Percentiles rank a stretch among this genome's conserved stretches.
These are phyloP conservation scores for Nymphalis urticae DNA, from an alignment of 2,888 invertebrate species.

Conservation along the genomic window DNA sequence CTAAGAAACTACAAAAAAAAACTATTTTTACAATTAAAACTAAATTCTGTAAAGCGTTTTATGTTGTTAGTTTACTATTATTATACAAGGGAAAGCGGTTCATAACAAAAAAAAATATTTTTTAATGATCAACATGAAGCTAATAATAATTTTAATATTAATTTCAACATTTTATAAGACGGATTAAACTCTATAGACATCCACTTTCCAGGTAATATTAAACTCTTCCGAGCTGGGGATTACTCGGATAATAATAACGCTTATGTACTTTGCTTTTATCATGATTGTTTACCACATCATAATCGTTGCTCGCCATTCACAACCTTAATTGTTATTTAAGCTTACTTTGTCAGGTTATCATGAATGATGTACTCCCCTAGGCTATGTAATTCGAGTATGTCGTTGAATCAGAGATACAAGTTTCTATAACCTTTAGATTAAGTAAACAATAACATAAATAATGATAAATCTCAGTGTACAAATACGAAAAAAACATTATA, in stretches of 20 bases:
- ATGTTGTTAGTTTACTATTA: too few relatives aligned
- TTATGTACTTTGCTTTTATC: slow-evolving; percentile 66
- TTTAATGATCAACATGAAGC: slow-evolving; percentile 8
- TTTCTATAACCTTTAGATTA: background rate
- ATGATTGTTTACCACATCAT: slow-evolving; percentile 58
- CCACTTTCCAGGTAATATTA: slow-evolving; percentile 38
- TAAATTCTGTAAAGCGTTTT: too few relatives aligned
- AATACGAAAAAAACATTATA: too few relatives aligned
- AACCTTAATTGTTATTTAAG: slow-evolving; percentile 64
- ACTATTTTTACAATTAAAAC: too few relatives aligned
- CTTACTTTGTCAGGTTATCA: slow-evolving; percentile 54
- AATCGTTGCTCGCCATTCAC: slow-evolving; percentile 61
- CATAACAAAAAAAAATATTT: background rate
- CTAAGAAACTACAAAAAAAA: too few relatives aligned
- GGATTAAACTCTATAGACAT: slow-evolving; percentile 28
- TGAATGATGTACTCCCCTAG: slow-evolving; percentile 28
- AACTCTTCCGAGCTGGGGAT: slow-evolving; percentile 30
- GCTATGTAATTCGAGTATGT: background rate
- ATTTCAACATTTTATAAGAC: slow-evolving; percentile 23
- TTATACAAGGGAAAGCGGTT: too few relatives aligned
- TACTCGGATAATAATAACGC: slow-evolving; percentile 49
- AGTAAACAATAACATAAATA: too few relatives aligned
- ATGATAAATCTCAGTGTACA: too few relatives aligned
- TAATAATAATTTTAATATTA: slow-evolving; percentile 18
- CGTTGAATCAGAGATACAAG: background rate